A percentile compares a stretch with the other conserved stretches of the same genome.
These are phyloP conservation scores for Ennomos fuscantarius DNA, from an alignment of 2,888 invertebrate species.

Conservation along the genomic window DNA sequence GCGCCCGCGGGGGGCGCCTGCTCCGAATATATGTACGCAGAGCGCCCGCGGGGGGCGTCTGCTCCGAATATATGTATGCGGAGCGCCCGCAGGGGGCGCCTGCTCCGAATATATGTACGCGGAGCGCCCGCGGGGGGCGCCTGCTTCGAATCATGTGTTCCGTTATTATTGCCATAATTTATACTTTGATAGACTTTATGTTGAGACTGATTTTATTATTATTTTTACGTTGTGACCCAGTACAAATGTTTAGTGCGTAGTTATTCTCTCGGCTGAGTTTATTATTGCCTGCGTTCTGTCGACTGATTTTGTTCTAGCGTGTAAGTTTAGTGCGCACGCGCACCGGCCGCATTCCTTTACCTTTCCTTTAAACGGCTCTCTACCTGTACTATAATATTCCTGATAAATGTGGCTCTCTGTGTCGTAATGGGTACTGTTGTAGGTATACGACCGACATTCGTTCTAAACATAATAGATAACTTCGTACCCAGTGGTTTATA, in stretches of 20 bases:
- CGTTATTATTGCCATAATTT: conserved; percentile 4
- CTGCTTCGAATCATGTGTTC: too few relatives aligned
- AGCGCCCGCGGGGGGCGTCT: not conserved
- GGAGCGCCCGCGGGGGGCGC: not conserved
- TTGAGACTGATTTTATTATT: conserved; percentile 70
- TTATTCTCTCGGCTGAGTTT: conserved; percentile 43
- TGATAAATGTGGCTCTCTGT: too few relatives aligned
- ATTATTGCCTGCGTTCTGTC: conserved; percentile 38
- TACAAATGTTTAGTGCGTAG: conserved; percentile 61
- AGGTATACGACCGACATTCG: too few relatives aligned
- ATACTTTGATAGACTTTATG: conserved; percentile 17
- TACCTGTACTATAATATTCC: not conserved
- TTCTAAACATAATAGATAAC: too few relatives aligned
- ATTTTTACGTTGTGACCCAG: conserved; percentile 58
- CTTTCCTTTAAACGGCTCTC: conserved; percentile 10
- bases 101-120: too few relatives aligned
- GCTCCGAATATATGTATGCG: too few relatives aligned
- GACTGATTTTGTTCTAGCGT: conserved; percentile 49
- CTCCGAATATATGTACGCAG: too few relatives aligned
- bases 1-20: too few relatives aligned
- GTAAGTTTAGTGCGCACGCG: conserved; percentile 32
- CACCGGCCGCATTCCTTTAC: conserved; percentile 6
- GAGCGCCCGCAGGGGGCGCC: too few relatives aligned
- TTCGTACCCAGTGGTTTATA: not conserved
- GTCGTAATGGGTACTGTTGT: too few relatives aligned